Evolutionary conservation across 2,888 invertebrate species (phyloP), one percentile per base, ranked within the genome.

Genomic region (Athalia rosae): DNA sequence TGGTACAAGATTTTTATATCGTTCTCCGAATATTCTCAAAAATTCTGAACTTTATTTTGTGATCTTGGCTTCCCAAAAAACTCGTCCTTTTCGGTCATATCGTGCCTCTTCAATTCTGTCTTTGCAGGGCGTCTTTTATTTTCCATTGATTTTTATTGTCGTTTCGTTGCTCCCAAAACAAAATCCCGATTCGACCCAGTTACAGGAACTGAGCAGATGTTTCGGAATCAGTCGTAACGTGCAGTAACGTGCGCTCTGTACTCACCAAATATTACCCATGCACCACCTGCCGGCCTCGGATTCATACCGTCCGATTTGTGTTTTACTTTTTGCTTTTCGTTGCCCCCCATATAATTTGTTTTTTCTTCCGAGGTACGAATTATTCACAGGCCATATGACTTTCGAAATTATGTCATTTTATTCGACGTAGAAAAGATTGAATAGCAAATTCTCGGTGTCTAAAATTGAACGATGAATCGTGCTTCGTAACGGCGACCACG

Each of bases 231-330:
- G 28, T 28, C 28, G 28, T 28, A 28, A 28, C 28, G 28, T 67
- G 50, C 28, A 5, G 67, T 15, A 59, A 5, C 5, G 1, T n/a
- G 13, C n/a, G 59, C 41, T 67, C n/a, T 13, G 13, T 48, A 9
- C 50, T 9, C 4, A n/a, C 28, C 9, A 50, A 41, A 48, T 11
- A 11, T 4, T 13, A 67, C 6, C 8, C 41, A 6, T 15, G 28
- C 41, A 67, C 28, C 67, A 67, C 67, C 67, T 67, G 67, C 67
- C 50, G 67, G 67, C 67, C 67, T 67, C 67, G 67, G 50, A 45
- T 58, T 56, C n/a, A 56, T 58, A 53, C 53, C 53, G 56, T 13
- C 9, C 43, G 58, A 71, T 71, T 71, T 58, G 43, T 41, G 28
- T 2, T 47, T 48, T 15, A 13, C 48, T 15, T 47, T 64, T 47